These are phyloP conservation scores for Tethya wilhelma DNA, from an alignment of 37 sponge, comb jelly and placozoan genomes.

Conservation along the genomic window DNA sequence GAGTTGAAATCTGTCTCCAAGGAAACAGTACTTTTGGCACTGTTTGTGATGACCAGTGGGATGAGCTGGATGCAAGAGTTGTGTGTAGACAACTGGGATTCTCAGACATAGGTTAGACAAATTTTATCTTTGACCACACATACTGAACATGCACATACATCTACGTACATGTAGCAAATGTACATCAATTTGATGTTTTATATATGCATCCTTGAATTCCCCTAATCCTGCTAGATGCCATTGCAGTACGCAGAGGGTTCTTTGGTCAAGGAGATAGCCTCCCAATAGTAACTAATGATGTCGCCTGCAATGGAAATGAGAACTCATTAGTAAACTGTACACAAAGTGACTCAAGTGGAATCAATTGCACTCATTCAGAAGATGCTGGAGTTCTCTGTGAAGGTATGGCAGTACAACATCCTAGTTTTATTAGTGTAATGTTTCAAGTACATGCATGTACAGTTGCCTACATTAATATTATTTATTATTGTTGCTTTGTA, in stretches of 20 bases:
- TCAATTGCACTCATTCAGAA: constrained; percentile 21
- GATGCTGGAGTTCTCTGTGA: constrained; percentile 49
- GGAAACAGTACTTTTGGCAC: constrained; percentile 14
- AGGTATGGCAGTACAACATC: too few relatives aligned
- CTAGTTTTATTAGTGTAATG: too few relatives aligned
- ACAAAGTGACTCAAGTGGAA: not conserved
- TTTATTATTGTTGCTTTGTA: too few relatives aligned
- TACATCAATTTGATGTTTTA: not conserved
- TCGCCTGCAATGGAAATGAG: constrained; percentile 36
- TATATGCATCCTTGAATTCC: not conserved
- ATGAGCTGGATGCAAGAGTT: constrained; percentile 19
- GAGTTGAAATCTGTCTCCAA: constrained; percentile 46
- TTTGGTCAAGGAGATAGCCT: constrained; percentile 3
- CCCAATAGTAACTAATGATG: constrained; percentile 1
- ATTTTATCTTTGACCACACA: too few relatives aligned
- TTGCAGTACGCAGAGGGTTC: constrained; percentile 4
- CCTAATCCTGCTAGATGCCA: not conserved
- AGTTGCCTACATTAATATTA: too few relatives aligned
- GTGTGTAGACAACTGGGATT: constrained; percentile 42
- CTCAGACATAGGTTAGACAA: not conserved
- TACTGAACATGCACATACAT: too few relatives aligned
- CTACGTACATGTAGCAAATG: too few relatives aligned
- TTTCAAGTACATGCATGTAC: too few relatives aligned
- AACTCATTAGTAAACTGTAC: constrained; percentile 18
- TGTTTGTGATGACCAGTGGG: constrained; percentile 47